Percentiles rank a stretch among this genome's conserved stretches.
Evolutionary conservation across 2,113 vertebrate genomes (phyloP).

Genomic region (Dicrurus megarhynchus): DNA sequence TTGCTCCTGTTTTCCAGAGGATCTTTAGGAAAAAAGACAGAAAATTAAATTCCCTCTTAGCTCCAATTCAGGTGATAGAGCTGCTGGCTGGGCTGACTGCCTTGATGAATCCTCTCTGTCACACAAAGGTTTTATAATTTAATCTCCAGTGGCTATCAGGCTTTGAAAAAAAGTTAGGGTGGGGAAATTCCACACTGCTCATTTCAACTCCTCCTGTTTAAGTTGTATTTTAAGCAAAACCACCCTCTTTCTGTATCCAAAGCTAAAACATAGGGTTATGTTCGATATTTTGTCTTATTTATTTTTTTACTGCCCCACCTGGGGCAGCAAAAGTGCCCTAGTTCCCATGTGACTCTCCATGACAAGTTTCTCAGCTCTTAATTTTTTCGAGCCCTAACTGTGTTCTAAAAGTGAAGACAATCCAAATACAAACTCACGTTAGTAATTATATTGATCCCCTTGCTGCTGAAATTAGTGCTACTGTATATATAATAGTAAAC

Average conservation of each 20-base stretch:
- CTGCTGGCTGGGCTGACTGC: background rate
- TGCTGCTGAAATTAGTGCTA: background rate
- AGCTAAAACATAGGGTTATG: background rate
- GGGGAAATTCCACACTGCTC: background rate
- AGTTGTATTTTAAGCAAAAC: background rate
- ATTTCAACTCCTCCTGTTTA: background rate
- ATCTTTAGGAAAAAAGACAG: background rate
- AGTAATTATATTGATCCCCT: background rate
- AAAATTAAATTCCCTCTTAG: background rate
- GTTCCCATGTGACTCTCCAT: too few relatives aligned
- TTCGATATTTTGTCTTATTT: background rate
- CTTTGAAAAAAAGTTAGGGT: background rate
- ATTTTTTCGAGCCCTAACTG: background rate
- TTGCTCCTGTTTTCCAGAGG: background rate
- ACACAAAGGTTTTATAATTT: background rate
- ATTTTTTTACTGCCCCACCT: background rate
- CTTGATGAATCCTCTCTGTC: too few relatives aligned
- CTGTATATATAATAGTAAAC: background rate
- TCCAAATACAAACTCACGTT: accelerated
- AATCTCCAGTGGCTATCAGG: too few relatives aligned
- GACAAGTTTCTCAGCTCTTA: background rate
- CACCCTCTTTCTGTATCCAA: background rate
- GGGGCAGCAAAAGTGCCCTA: background rate
- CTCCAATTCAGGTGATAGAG: background rate
- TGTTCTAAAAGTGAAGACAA: background rate